Conservation (phyloP, 2,888 invertebrate genomes). For the Argyresthia goedartella region DNA sequence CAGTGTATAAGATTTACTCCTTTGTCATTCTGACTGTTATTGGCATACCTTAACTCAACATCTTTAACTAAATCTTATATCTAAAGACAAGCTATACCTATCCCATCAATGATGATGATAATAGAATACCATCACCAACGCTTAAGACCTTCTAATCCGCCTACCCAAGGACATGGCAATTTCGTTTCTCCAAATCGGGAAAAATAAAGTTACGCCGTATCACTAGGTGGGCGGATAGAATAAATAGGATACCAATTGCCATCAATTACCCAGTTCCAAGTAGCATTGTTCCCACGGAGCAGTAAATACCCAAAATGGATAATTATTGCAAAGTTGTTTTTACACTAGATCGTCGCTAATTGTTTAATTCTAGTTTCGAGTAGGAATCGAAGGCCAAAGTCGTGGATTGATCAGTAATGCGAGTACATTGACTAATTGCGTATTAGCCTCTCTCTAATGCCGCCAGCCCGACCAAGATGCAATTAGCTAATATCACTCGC, state of each 20-base stretch:
- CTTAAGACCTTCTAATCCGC: no score
- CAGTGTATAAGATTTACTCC: no score
- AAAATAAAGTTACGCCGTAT: background rate
- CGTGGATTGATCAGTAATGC: background rate
- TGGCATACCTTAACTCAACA: no score
- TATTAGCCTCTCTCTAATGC: background rate
- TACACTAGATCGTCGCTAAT: constrained; percentile 21
- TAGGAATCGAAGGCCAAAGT: background rate
- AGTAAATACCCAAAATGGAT: constrained; percentile 30
- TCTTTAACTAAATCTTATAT: background rate
- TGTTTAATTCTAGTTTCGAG: constrained; percentile 24
- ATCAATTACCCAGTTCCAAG: constrained; percentile 19
- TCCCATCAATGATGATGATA: background rate
- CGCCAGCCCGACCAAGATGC: background rate
- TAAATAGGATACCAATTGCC: constrained; percentile 15
- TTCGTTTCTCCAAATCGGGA: background rate
- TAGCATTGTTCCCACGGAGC: constrained; percentile 19
- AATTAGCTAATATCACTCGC: no score
- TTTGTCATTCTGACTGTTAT: no score
- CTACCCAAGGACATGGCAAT: no score
- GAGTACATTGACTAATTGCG: background rate
- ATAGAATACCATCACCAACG: background rate
- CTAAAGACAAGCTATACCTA: background rate
- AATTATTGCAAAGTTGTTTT: background rate
- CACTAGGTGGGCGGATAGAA: constrained; percentile 30